Conservation (phyloP, 2,113 vertebrate species). For the Pantherophis guttatus region DNA sequence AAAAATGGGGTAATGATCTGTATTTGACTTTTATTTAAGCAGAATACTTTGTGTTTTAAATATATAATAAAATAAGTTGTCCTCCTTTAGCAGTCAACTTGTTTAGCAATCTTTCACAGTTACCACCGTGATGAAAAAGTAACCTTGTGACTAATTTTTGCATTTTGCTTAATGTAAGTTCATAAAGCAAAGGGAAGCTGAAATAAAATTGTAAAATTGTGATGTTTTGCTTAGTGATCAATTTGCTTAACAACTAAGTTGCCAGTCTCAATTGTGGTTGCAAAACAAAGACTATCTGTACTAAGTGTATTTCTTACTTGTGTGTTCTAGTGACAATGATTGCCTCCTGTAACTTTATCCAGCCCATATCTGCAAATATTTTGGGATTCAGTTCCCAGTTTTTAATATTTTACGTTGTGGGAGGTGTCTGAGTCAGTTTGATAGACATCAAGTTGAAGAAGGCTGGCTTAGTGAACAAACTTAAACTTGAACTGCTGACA, state of each 20-base stretch:
- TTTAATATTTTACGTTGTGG: not conserved
- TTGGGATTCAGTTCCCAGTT: not conserved
- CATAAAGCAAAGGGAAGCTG: not conserved
- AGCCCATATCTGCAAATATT: not conserved
- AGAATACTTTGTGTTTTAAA: not conserved
- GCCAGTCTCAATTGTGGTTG: not conserved
- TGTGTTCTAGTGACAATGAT: not conserved
- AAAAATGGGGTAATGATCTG: slow-evolving; percentile 81
- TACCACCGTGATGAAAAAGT: not conserved
- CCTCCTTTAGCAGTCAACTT: not conserved
- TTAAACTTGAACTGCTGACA: not conserved
- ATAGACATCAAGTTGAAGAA: not conserved
- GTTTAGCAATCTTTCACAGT: not conserved
- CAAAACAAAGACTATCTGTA: not conserved
- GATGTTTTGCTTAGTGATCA: not conserved
- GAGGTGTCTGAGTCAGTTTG: not conserved
- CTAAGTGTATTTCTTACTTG: not conserved
- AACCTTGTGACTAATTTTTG: not conserved
- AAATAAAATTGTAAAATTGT: not conserved
- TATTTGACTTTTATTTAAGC: not conserved
- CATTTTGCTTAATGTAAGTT: not conserved
- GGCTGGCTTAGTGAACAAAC: not conserved
- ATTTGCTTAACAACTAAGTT: not conserved
- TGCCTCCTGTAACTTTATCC: not conserved
- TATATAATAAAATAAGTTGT: not conserved